These are phyloP conservation scores for Zoanthus gigantus DNA, from an alignment of 92 coral and sea anemone species.

Conservation along the genomic window DNA sequence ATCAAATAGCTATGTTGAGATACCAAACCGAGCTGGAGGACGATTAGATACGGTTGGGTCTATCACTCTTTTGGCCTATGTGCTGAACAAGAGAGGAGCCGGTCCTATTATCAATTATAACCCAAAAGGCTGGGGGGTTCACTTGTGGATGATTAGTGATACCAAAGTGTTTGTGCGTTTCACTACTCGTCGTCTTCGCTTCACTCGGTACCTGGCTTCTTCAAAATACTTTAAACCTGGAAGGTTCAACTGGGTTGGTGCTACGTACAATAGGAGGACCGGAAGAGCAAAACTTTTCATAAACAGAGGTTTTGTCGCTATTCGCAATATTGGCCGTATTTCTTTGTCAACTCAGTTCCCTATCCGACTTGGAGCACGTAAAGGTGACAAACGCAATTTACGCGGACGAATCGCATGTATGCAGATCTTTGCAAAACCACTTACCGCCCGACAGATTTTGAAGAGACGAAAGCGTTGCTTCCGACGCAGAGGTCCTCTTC, in stretches of 20 bases:
- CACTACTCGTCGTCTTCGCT: slow-evolving; percentile 19
- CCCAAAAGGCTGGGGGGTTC: slow-evolving; percentile 34
- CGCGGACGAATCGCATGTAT: slow-evolving; percentile 32
- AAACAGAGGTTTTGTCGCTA: slow-evolving; percentile 28
- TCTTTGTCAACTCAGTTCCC: slow-evolving; percentile 18
- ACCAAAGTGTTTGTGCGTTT: slow-evolving; percentile 19
- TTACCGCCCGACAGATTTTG: slow-evolving; percentile 7
- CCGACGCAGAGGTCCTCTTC: slow-evolving; percentile 24
- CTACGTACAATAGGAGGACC: slow-evolving; percentile 17
- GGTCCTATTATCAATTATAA: slow-evolving; percentile 32
- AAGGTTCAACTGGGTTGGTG: slow-evolving; percentile 19
- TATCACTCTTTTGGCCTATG: slow-evolving; percentile 26
- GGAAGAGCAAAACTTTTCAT: slow-evolving; percentile 34
- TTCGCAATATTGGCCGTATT: background rate
- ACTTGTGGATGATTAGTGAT: slow-evolving; percentile 8
- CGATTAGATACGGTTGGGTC: slow-evolving; percentile 7
- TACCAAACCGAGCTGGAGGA: slow-evolving; percentile 23
- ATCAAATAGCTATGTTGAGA: slow-evolving; percentile 36
- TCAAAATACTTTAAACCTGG: slow-evolving; percentile 21
- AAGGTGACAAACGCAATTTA: slow-evolving; percentile 20
- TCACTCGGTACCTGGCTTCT: background rate
- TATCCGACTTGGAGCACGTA: slow-evolving; percentile 29
- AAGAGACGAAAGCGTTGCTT: background rate
- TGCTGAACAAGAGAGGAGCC: background rate
- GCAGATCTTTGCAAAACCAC: slow-evolving; percentile 16